Conservation (phyloP, 2,888 invertebrate species). For the Busseola fusca region DNA sequence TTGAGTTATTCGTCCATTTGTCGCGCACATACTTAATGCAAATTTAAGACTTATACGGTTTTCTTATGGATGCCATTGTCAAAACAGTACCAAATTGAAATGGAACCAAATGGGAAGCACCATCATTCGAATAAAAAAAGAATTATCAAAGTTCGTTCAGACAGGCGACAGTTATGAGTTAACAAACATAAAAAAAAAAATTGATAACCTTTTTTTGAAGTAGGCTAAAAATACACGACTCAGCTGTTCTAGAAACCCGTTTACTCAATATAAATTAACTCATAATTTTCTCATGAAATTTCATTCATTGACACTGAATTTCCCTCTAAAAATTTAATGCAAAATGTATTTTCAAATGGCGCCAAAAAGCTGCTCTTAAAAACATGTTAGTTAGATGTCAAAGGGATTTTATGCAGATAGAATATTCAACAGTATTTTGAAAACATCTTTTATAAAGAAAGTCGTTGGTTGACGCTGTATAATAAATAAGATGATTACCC, state of each 20-base stretch:
- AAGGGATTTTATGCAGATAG: slow-evolving; percentile 9
- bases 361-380: slow-evolving; percentile 15
- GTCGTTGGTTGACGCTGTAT: slow-evolving; percentile 17
- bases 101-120: too few species aligned
- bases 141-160: too few species aligned
- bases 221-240: too few species aligned
- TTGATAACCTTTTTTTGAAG: too few species aligned
- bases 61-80: too few species aligned
- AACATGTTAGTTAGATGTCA: neutral
- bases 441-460: slow-evolving; percentile 22
- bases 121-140: too few species aligned
- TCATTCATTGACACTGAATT: neutral
- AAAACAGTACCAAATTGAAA: too few species aligned
- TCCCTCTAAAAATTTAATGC: neutral
- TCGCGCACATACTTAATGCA: too few species aligned
- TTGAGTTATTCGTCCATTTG: too few species aligned
- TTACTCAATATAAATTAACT: slow-evolving; percentile 4
- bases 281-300: neutral
- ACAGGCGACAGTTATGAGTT: too few species aligned
- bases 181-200: too few species aligned
- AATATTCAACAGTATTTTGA: slow-evolving; percentile 35
- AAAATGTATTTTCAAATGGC: slow-evolving; percentile 14
- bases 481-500: slow-evolving; percentile 35
- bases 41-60: too few species aligned
- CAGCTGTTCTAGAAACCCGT: neutral